Conservation (phyloP, 2,797 vertebrate species). For the Bryconaethiops microstoma region DNA sequence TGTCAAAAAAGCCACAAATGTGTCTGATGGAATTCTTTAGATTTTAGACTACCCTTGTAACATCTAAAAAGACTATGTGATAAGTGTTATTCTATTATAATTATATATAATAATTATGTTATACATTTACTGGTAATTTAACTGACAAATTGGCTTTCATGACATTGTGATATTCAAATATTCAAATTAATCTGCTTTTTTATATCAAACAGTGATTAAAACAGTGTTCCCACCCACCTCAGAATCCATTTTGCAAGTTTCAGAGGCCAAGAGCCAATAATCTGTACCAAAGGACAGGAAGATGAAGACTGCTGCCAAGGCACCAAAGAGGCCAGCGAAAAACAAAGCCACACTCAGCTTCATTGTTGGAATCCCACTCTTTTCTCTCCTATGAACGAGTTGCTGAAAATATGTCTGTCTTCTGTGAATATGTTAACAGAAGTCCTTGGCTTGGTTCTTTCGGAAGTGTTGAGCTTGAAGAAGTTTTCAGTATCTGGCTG, state of each 20-base stretch:
- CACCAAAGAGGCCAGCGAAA: constrained; percentile 94
- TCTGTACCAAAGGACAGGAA: constrained; percentile 95
- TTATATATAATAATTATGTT: neutral
- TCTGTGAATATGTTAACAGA: neutral
- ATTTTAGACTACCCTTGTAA: neutral
- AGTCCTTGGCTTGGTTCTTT: constrained; percentile 9
- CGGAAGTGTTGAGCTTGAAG: neutral
- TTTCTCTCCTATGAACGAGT: neutral
- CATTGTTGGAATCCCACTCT: constrained; percentile 73
- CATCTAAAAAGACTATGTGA: neutral
- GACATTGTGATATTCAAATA: neutral
- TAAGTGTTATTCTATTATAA: neutral
- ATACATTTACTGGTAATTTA: neutral
- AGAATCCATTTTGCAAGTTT: constrained; percentile 75
- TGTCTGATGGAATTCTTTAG: neutral
- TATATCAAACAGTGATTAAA: constrained; percentile 1
- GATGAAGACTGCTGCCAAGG: constrained; percentile 87
- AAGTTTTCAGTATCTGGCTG: constrained; percentile 6
- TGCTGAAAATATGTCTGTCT: neutral
- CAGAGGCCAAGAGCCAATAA: constrained; percentile 93
- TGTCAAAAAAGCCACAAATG: neutral
- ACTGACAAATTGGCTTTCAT: neutral
- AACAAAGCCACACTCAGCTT: constrained; percentile 90
- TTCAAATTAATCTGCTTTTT: neutral
- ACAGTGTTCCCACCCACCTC: constrained; percentile 47